phyloP scores from a whole-genome alignment of 2,797 vertebrate species.

The Salarias fasciatus region DNA sequence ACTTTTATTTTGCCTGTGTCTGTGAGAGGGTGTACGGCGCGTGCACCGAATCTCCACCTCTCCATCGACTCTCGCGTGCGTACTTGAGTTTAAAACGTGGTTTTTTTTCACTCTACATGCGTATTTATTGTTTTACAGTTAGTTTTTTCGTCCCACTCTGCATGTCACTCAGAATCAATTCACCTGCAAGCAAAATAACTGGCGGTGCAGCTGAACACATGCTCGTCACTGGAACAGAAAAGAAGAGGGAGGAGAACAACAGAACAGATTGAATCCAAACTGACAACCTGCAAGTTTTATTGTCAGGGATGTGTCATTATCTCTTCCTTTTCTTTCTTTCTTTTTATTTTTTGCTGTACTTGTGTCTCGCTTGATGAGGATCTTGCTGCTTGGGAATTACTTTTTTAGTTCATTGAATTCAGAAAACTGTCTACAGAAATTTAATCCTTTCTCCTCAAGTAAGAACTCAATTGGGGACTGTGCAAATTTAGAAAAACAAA shows the following conservation, averaged over 20 bases:
- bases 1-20: slow-evolving; percentile 56
- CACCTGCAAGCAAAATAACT: slow-evolving; percentile 37
- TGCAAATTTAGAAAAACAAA: too few species aligned
- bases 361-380: not conserved
- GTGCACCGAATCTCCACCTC: slow-evolving; percentile 51
- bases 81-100: slow-evolving; percentile 45
- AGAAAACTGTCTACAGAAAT: not conserved
- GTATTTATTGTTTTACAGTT: slow-evolving; percentile 8
- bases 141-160: slow-evolving; percentile 30
- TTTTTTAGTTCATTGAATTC: slow-evolving; percentile 35
- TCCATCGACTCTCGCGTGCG: slow-evolving; percentile 28
- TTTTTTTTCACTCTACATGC: slow-evolving; percentile 14
- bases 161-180: slow-evolving; percentile 52
- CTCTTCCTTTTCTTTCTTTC: slow-evolving; percentile 5
- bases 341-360: too few species aligned
- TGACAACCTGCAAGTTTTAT: slow-evolving; percentile 33
- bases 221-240: slow-evolving; percentile 9
- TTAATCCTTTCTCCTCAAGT: not conserved
- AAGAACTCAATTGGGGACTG: not conserved
- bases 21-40: slow-evolving; percentile 36
- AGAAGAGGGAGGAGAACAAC: slow-evolving; percentile 17
- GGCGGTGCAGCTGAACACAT: slow-evolving; percentile 5
- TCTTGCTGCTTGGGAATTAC: slow-evolving; percentile 5
- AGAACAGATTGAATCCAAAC: slow-evolving; percentile 22
- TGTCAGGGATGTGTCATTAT: slow-evolving; percentile 23